A percentile compares a stretch with the other conserved stretches of the same genome.
These are phyloP conservation scores for Xestia rhomboidea DNA, from an alignment of 2,888 invertebrate species.

Conservation along the genomic window DNA sequence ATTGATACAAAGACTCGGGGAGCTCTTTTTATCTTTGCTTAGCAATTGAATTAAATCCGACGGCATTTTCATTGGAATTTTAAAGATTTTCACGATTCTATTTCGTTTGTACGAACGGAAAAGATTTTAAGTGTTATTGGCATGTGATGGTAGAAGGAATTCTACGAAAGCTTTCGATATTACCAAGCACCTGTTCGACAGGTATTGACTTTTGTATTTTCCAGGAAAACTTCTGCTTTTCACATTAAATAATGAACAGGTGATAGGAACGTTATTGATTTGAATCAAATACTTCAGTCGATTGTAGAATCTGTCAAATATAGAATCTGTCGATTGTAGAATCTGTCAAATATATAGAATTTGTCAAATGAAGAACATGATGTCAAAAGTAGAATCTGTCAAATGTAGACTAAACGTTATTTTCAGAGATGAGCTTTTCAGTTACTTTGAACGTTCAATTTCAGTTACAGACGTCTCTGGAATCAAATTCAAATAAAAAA, in stretches of 20 bases:
- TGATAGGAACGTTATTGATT: neutral
- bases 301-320: too few species aligned
- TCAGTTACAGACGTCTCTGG: neutral
- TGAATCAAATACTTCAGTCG: neutral
- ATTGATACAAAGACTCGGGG: constrained; percentile 57
- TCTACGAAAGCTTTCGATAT: neutral
- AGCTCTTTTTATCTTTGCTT: constrained; percentile 54
- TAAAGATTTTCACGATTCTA: constrained; percentile 28
- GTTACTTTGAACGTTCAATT: neutral
- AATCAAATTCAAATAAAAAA: neutral
- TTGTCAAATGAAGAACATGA: too few species aligned
- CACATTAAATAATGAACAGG: neutral
- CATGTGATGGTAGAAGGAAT: neutral
- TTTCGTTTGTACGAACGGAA: constrained; percentile 15
- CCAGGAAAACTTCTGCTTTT: neutral
- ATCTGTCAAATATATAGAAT: too few species aligned
- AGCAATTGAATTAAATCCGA: constrained; percentile 57
- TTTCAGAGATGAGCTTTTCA: neutral
- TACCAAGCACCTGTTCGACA: neutral
- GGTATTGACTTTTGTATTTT: neutral
- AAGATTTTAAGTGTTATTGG: constrained; percentile 8
- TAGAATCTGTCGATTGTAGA: too few species aligned
- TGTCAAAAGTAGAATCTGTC: too few species aligned
- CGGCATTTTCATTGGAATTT: constrained; percentile 36
- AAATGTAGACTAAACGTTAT: too few species aligned